phyloP scores from a whole-genome alignment of 2,113 vertebrate genomes.

The Onychostoma macrolepis region DNA sequence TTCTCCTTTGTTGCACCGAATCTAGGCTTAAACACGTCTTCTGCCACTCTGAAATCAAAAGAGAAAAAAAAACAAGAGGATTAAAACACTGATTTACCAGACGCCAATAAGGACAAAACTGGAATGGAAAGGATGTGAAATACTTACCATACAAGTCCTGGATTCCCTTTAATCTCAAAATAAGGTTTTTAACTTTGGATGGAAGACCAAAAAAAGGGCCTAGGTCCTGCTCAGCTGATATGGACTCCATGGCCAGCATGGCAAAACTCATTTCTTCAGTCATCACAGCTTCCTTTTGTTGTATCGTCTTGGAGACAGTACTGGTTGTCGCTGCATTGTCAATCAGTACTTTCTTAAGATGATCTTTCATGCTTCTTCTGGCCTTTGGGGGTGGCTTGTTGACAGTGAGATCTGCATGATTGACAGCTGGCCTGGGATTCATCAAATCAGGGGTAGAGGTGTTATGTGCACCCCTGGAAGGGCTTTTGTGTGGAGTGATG shows the following conservation, averaged over 20 bases:
- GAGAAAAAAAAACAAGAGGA: not conserved
- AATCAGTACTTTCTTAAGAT: conserved; percentile 87
- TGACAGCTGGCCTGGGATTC: not conserved
- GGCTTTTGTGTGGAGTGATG: conserved; percentile 42
- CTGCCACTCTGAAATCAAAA: conserved; percentile 86
- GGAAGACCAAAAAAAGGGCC: conserved; percentile 97
- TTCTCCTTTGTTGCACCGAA: conserved; percentile 85
- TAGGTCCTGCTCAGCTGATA: conserved; percentile 76
- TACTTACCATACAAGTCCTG: conserved; percentile 88
- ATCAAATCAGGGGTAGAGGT: conserved; percentile 59
- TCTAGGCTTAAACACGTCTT: conserved; percentile 88
- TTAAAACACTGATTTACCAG: not conserved
- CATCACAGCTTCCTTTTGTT: conserved; percentile 82
- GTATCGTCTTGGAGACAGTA: conserved; percentile 76
- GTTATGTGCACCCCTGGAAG: conserved; percentile 30
- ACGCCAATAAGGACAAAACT: not conserved
- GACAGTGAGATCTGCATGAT: not conserved
- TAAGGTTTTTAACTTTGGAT: conserved; percentile 89
- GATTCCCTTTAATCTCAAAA: conserved; percentile 85
- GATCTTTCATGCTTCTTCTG: conserved; percentile 82
- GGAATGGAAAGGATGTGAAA: not conserved
- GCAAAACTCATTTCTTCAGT: conserved; percentile 86
- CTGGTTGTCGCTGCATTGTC: conserved; percentile 83
- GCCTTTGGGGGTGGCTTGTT: conserved; percentile 34
- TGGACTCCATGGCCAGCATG: conserved; percentile 74